Base-by-base conservation (phyloP, 2,888 invertebrate genomes). In the Cyclophora albipunctata region DNA sequence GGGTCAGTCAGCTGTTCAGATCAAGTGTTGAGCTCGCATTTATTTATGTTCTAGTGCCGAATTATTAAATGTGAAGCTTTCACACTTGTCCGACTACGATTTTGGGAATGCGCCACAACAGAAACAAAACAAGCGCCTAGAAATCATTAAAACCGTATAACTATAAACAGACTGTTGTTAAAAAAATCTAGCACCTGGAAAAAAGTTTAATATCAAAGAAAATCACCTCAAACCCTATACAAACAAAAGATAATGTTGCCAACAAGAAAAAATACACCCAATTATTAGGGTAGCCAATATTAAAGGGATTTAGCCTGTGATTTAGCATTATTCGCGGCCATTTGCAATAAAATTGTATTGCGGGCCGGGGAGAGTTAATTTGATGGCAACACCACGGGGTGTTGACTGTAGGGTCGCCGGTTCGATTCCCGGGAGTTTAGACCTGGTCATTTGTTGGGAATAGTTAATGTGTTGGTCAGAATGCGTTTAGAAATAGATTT, bases 261-360 rank as follows among this genome's bases (percentile, higher is more conserved):
- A 67, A 58, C 54, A 53, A 63, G 67, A 68, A 37, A 72, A 76
- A 72, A 70, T 66, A 64, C 55, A 70, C 64, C 66, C 69, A 60
- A 60, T 64, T 69, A 71, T 67, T 66, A 66, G 65, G 64, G 60
- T 65, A 66, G 67, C 72, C 72, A 66, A 68, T 66, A 77, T 75
- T 73, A 71, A 53, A 57, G 71, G 81, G 81, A 75, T 81, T 84
- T 81, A 67, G 64, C 52, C 5, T 60, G 74, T 81, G 82, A 84
- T 84, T 80, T 84, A 81, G 71, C 78, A 79, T 81, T 83, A 82
- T 78, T 73, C 67, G 69, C 60, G 54, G 67, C 78, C 75, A 73
- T 81, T 80, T 74, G 82, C 84, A 81, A 83, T 84, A 84, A 83
- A 81, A 81, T 71, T 71, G 75, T 75, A 78, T 74, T 73, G 78